phyloP scores from a whole-genome alignment of 2,888 invertebrate species.

The Agrypnus murinus region DNA sequence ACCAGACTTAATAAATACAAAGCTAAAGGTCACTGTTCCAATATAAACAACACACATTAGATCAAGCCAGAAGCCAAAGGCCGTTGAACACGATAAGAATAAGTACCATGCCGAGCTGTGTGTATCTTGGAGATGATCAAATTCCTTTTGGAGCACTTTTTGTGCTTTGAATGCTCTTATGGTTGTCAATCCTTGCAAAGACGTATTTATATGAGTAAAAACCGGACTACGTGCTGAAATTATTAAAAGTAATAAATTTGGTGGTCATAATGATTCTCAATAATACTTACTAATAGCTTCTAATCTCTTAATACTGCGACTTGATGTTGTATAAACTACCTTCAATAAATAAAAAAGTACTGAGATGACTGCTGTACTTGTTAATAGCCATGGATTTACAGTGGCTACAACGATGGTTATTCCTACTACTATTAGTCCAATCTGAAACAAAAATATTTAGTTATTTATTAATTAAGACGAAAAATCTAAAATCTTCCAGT shows the following conservation, averaged over 20 bases:
- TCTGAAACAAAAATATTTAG: conserved; percentile 38
- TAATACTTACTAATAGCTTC: conserved; percentile 79
- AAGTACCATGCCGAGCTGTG: conserved; percentile 85
- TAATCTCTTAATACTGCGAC: conserved; percentile 82
- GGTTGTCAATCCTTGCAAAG: conserved; percentile 82
- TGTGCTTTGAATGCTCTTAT: conserved; percentile 81
- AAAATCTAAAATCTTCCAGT: too few relatives aligned
- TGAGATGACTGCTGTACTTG: conserved; percentile 79
- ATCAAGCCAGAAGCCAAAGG: conserved; percentile 85
- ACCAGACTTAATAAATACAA: conserved; percentile 72
- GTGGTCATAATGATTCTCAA: neutral
- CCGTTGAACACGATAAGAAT: conserved; percentile 75
- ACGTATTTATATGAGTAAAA: conserved; percentile 82
- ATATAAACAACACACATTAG: conserved; percentile 81
- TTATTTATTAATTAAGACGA: too few relatives aligned
- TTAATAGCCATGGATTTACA: conserved; percentile 81
- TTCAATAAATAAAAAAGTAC: conserved; percentile 79
- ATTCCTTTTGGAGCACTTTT: conserved; percentile 74
- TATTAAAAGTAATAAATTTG: too few relatives aligned
- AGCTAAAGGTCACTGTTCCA: conserved; percentile 77
- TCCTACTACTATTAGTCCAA: conserved; percentile 50
- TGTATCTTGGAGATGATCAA: conserved; percentile 75
- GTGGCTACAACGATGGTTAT: conserved; percentile 60
- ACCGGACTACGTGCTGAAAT: conserved; percentile 82
- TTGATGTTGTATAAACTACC: conserved; percentile 81